A percentile compares a stretch with the other conserved stretches of the same genome.
Conservation (phyloP, 2,797 vertebrate genomes). For the Mareca penelope region DNA sequence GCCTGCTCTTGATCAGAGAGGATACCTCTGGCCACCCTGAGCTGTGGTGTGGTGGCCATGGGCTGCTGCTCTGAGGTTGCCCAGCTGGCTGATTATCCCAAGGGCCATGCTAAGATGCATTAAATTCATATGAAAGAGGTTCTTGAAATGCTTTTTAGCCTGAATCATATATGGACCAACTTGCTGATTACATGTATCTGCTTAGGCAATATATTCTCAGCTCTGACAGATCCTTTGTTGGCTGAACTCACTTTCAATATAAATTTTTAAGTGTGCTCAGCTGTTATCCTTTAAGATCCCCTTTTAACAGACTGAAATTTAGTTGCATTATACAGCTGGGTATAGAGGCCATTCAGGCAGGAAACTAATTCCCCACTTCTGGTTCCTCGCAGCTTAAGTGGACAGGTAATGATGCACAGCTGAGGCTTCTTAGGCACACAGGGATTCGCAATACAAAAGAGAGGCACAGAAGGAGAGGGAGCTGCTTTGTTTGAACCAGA, state of each 20-base stretch:
- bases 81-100: neutral
- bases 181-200: neutral
- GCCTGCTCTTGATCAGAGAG: neutral
- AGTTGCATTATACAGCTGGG: neutral
- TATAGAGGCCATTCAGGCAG: neutral
- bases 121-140: neutral
- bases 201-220: neutral
- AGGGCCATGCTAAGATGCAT: neutral
- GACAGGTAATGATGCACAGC: neutral
- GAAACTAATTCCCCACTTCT: neutral
- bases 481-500: fast-evolving
- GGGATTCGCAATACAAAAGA: neutral
- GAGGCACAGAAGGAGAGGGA: fast-evolving
- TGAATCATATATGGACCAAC: neutral
- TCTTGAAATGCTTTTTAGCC: neutral
- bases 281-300: neutral
- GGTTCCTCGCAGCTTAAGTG: neutral
- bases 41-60: neutral
- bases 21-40: no score
- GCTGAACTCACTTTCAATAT: neutral
- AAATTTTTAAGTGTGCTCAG: neutral
- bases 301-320: neutral
- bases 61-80: neutral
- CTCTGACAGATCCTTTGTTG: neutral
- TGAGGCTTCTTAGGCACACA: neutral